These are phyloP conservation scores for Brachypodius melanocephalos DNA, from an alignment of 2,113 vertebrate species.

Conservation along the genomic window DNA sequence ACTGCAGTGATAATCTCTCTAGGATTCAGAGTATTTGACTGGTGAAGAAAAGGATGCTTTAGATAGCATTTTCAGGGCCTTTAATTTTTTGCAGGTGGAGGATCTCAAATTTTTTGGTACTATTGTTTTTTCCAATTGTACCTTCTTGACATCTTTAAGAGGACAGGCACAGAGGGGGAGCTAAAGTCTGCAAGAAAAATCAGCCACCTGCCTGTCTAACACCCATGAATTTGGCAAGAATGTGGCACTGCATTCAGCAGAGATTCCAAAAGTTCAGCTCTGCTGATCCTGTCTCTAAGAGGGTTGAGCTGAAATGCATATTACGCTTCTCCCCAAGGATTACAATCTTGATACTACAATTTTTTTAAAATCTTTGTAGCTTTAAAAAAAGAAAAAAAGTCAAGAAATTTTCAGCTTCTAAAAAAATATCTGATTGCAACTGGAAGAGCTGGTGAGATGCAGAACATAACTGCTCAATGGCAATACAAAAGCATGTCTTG, in stretches of 20 bases:
- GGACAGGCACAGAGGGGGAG: neutral
- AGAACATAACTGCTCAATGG: neutral
- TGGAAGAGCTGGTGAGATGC: neutral
- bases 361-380: neutral
- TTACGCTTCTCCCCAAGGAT: neutral
- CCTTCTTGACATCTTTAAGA: neutral
- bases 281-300: neutral
- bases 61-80: neutral
- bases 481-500: neutral
- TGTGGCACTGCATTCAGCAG: neutral
- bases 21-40: neutral
- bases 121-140: neutral
- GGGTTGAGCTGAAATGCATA: neutral
- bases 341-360: neutral
- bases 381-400: neutral
- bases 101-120: neutral
- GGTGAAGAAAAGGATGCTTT: neutral
- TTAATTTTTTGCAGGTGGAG: neutral
- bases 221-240: neutral
- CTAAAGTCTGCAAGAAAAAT: neutral
- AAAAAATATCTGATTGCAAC: neutral
- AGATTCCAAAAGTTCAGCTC: neutral
- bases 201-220: neutral
- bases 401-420: neutral
- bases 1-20: neutral